phyloP scores from a whole-genome alignment of 2,888 invertebrate genomes.

The Ormyrus labotus region DNA sequence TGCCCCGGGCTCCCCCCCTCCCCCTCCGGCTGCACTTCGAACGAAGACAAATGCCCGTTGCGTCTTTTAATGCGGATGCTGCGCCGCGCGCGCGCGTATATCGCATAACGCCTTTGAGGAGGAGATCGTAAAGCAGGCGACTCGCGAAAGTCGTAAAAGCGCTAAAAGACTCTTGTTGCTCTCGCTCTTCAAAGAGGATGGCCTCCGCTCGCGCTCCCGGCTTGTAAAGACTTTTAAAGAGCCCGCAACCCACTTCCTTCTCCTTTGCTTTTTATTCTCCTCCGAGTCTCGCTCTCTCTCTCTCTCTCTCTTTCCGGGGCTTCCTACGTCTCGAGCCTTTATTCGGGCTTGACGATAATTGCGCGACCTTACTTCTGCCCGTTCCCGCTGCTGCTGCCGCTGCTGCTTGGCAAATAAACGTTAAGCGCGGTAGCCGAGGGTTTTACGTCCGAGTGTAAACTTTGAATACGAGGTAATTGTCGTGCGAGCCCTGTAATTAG shows the following conservation, averaged over 20 bases:
- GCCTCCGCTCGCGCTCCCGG: slow-evolving; percentile 15
- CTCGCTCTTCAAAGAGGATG: slow-evolving; percentile 19
- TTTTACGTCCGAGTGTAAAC: neutral
- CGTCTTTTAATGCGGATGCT: slow-evolving; percentile 36
- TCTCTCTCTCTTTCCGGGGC: neutral
- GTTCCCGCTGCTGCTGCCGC: neutral
- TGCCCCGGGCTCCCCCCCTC: neutral
- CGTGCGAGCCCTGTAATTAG: slow-evolving; percentile 29
- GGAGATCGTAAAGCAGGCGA: slow-evolving; percentile 55
- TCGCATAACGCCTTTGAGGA: slow-evolving; percentile 32
- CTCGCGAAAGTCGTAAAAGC: slow-evolving; percentile 70
- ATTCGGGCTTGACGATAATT: slow-evolving; percentile 50
- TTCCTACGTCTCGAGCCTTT: slow-evolving; percentile 21
- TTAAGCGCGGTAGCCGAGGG: neutral
- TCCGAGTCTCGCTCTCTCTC: neutral
- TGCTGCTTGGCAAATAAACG: slow-evolving; percentile 13
- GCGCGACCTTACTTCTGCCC: slow-evolving; percentile 19
- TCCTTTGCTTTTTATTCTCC: neutral
- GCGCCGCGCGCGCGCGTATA: slow-evolving; percentile 13
- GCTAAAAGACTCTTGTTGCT: slow-evolving; percentile 66
- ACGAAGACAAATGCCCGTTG: slow-evolving; percentile 55
- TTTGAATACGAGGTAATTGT: slow-evolving; percentile 23
- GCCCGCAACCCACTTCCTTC: slow-evolving; percentile 48
- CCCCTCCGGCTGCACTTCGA: slow-evolving; percentile 15
- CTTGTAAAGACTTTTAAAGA: slow-evolving; percentile 54